Conservation (phyloP, 1,140 invertebrate genomes). For the Eumaeus atala region DNA sequence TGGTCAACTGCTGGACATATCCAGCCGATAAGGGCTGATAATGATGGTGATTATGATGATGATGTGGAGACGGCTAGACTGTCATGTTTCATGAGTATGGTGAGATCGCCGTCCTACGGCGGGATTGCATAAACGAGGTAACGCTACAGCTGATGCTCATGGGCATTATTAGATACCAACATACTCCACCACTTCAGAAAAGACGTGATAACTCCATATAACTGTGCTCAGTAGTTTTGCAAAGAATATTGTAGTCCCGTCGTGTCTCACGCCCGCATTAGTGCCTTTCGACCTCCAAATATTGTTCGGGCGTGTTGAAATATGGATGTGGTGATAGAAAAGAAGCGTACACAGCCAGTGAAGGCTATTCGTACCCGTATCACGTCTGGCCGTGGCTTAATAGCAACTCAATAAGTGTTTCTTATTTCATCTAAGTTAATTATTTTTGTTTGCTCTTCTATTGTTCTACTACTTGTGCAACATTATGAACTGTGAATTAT, state of each 20-base stretch:
- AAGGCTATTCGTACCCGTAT: constrained; percentile 38
- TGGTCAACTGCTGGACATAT: no score
- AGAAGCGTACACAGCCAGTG: constrained; percentile 58
- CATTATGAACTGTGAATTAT: background rate
- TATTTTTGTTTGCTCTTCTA: constrained; percentile 7
- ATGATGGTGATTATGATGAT: no score
- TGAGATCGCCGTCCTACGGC: no score
- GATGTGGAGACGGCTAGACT: no score
- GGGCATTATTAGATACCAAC: no score
- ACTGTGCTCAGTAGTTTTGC: no score
- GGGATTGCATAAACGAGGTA: no score
- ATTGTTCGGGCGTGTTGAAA: constrained; percentile 65
- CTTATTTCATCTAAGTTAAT: constrained; percentile 3
- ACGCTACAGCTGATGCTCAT: no score
- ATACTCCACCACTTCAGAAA: no score
- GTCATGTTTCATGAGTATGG: no score
- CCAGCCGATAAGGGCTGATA: no score
- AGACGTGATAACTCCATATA: background rate
- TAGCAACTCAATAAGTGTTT: constrained; percentile 21
- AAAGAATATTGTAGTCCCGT: constrained; percentile 54
- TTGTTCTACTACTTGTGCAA: constrained; percentile 1
- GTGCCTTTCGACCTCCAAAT: constrained; percentile 59
- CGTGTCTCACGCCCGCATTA: constrained; percentile 65
- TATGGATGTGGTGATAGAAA: constrained; percentile 69
- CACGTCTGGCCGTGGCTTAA: constrained; percentile 46